Evolutionary conservation across 2,888 invertebrate genomes (phyloP), one percentile per base, ranked within the genome.

Genomic region (Deroplatys truncata): DNA sequence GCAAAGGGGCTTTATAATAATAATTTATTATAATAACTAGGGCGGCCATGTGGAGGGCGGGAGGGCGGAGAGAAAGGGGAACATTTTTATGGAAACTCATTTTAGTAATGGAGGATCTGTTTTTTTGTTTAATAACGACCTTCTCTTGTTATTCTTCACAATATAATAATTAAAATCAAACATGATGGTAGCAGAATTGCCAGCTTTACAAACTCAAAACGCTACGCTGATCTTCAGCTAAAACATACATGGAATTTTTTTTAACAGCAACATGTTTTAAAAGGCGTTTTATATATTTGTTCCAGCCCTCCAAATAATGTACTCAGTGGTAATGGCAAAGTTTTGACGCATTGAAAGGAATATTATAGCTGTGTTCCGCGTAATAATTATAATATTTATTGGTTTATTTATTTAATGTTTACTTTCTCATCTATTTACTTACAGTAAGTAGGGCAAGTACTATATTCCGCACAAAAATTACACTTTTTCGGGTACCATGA

Each of bases 11-110:
- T 86, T 86, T 86, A 86, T 86, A 29, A 83, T 87, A 87, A 82
- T 87, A 87, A 87, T 82, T 87, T 87, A 87, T 87, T 87, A 87
- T 87, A 72, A 72, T 72, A 35, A 86, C 86, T 43, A 82, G 15
- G 56, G 56, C 43, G 56, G 56, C 56, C 56, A 72, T 72, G 56
- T 72, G 56, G 56, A 56, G 29, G 35, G 15, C 25, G 31, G 56
- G 56, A 56, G 29, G 35, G 15, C 25, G 31, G 16, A 86, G n/a
- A 86, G 82, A 35, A 82, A 43, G 82, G 20, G 87, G 16, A 29
- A 29, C 82, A 29, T 87, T 87, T 82, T 82, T 83, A 28, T 87
- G 87, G 43, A 87, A 87, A 87, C 87, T 87, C 35, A 87, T 87
- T 87, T 87, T 87, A 87, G 83, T 87, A 87, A 87, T 87, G 83